phyloP scores from a whole-genome alignment of 2,113 vertebrate species.

The Passer montanus region DNA sequence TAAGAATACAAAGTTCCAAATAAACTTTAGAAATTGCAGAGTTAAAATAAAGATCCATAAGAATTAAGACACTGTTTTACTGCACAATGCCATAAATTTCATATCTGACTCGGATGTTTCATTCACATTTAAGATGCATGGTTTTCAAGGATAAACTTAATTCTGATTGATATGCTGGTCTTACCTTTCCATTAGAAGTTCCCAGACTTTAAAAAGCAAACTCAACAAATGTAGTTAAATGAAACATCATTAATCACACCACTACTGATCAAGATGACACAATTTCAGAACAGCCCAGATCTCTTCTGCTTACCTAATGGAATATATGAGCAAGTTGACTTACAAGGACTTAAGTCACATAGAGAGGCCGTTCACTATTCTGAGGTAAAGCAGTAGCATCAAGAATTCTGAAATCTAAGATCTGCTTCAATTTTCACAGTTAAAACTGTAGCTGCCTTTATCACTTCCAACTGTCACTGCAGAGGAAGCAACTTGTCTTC shows the following conservation, averaged over 20 bases:
- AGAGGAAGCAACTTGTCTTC: not conserved
- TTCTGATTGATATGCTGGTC: not conserved
- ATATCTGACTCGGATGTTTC: not conserved
- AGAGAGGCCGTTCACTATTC: not conserved
- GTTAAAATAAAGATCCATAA: not conserved
- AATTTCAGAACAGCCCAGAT: not conserved
- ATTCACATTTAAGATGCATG: not conserved
- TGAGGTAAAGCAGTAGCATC: not conserved
- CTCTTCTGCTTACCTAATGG: not conserved
- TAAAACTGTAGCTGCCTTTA: not conserved
- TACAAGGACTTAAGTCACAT: not conserved
- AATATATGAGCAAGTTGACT: not conserved
- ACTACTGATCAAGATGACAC: not conserved
- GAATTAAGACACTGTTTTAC: not conserved
- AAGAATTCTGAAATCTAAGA: not conserved
- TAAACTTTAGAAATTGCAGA: not conserved
- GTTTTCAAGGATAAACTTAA: not conserved
- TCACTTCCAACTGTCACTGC: not conserved
- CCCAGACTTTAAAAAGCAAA: not conserved
- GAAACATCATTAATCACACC: not conserved
- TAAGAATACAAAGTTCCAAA: not conserved
- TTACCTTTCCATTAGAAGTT: not conserved
- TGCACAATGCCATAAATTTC: not conserved
- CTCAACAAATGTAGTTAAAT: not conserved
- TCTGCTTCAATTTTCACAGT: not conserved